Conservation (phyloP, 2,888 invertebrate genomes). For the Pollenia angustigena region DNA sequence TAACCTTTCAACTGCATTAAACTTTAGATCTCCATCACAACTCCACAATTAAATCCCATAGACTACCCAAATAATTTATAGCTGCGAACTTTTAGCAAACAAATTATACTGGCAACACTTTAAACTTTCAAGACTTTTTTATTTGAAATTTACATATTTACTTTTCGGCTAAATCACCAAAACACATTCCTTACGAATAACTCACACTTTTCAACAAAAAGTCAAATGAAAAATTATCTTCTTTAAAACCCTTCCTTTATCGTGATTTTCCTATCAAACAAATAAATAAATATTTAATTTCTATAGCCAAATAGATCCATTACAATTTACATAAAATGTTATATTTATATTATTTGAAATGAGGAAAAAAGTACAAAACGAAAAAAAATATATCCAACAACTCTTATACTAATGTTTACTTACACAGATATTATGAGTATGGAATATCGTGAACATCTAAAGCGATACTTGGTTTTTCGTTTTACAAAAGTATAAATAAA, state of each 20-base stretch:
- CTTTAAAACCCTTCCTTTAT: background rate
- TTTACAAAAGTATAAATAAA: background rate
- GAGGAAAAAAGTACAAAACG: background rate
- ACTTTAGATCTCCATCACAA: no score
- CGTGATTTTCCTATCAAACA: conserved; percentile 11
- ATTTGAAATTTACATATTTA: conserved; percentile 25
- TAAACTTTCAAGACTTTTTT: conserved; percentile 22
- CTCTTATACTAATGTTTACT: conserved; percentile 51
- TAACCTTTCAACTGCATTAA: no score
- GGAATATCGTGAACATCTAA: conserved; percentile 52
- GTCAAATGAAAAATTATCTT: conserved; percentile 16
- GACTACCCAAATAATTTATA: conserved; percentile 21
- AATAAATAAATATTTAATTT: conserved; percentile 58
- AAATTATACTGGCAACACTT: conserved; percentile 47
- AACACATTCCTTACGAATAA: background rate
- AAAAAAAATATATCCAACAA: background rate
- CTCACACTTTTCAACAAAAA: background rate
- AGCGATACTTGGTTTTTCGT: conserved; percentile 8
- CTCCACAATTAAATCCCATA: background rate
- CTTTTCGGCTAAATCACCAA: conserved; percentile 19
- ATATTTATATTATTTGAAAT: conserved; percentile 34
- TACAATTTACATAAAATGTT: conserved; percentile 64
- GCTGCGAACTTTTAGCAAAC: background rate
- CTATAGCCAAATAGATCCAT: conserved; percentile 59
- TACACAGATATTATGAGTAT: conserved; percentile 30